Conservation (phyloP, 2,113 vertebrate species). For the Phalacrocorax carbo region DNA sequence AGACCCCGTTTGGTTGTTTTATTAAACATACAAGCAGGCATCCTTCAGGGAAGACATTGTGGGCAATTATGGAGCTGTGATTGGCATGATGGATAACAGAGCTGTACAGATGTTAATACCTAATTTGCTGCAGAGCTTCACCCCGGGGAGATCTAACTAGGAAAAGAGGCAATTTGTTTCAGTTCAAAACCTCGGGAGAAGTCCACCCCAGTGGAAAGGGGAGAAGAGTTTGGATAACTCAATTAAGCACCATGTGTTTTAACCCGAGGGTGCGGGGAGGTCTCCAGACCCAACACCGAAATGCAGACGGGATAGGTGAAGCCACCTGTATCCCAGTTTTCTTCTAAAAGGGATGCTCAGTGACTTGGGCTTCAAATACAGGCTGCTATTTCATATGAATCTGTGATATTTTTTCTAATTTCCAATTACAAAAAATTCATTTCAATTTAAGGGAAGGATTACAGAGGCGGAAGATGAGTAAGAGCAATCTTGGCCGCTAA, state of each 20-base stretch:
- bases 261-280: background rate
- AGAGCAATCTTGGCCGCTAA: background rate
- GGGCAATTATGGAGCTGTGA: background rate
- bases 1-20: conserved; percentile 49
- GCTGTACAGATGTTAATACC: conserved; percentile 17
- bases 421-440: background rate
- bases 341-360: background rate
- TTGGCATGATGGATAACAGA: background rate
- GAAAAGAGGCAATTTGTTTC: conserved; percentile 29
- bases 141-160: background rate
- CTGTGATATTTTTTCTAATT: background rate
- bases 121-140: conserved; percentile 6
- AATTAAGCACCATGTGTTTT: background rate
- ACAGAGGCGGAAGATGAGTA: background rate
- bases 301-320: background rate
- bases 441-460: conserved; percentile 12
- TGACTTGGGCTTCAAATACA: background rate
- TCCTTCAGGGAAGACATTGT: conserved; percentile 17
- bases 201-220: background rate
- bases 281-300: background rate
- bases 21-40: conserved; percentile 50
- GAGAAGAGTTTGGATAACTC: conserved; percentile 6
- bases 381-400: background rate
- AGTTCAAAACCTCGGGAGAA: background rate
- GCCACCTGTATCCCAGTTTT: background rate